Evolutionary conservation across 1,140 invertebrate genomes (phyloP), one percentile per base, ranked within the genome.

Genomic region (Zaprionus capensis): DNA sequence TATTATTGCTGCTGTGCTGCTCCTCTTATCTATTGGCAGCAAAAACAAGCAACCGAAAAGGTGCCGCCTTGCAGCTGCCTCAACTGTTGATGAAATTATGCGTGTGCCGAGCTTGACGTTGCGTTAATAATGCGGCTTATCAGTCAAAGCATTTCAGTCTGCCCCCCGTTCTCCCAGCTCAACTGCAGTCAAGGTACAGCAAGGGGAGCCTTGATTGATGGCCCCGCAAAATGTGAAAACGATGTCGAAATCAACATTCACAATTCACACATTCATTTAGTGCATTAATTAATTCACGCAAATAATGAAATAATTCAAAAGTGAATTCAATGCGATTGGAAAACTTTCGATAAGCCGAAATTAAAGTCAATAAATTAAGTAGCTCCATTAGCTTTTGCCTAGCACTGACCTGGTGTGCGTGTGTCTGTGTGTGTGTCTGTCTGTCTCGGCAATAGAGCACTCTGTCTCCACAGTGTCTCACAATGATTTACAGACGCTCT

Each of bases 71-170:
- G 38, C 51, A 57, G 57, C 34, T 38, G 15, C 34, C 15, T 46
- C 53, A 64, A 76, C 76, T 86, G 82, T 87, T 82, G 70, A 77
- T 82, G 76, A 87, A 86, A 83, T 88, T 80, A 80, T 72, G 84
- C 73, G 84, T 77, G 70, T 70, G 64, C 66, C 53, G 82, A 61
- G 74, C 59, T 73, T 77, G 78, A 68, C 77, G 72, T 76, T 24
- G 84, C 73, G 80, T 83, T 80, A 86, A 88, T 86, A 86, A 88
- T 83, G 81, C 55, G 64, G 53, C 84, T 75, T 83, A 88, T 88
- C 83, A 88, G 84, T 80, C 76, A 71, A 72, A 71, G 62, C 61
- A 56, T 71, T 82, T 68, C 58, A 34, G 9, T 44, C 5, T 44
- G 68, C 9, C 1, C 1, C 28, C 28, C 7, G 0, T 3, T 31